phyloP scores from a whole-genome alignment of 2,113 vertebrate species.

The Tapirus terrestris region DNA sequence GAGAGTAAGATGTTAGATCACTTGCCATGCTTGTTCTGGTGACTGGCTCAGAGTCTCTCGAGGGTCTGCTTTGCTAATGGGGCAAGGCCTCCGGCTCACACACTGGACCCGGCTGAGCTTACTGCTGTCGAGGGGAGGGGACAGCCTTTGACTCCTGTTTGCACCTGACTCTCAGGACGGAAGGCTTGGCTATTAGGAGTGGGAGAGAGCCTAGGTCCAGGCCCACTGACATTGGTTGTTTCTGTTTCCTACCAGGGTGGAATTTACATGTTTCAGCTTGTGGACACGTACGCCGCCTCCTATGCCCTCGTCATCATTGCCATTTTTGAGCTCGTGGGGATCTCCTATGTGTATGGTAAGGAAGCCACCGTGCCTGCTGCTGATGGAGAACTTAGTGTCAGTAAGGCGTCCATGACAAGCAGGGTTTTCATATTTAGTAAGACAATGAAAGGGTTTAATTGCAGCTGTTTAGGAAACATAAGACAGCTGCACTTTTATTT shows the following conservation, averaged over 20 bases:
- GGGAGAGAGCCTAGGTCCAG: not conserved
- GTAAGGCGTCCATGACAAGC: not conserved
- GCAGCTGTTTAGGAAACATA: not conserved
- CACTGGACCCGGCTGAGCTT: not conserved
- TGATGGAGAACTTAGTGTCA: fast-evolving
- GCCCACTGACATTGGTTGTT: not conserved
- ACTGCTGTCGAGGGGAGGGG: too few relatives aligned
- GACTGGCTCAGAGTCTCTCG: not conserved
- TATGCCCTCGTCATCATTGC: constrained; percentile 95
- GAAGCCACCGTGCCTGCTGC: fast-evolving
- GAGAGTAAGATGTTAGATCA: not conserved
- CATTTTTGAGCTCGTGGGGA: constrained; percentile 93
- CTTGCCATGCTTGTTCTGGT: not conserved
- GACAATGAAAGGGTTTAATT: not conserved
- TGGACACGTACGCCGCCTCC: constrained; percentile 93
- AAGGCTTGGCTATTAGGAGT: not conserved
- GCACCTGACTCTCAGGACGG: not conserved
- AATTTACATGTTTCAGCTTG: constrained; percentile 95
- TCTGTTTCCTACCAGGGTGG: constrained; percentile 86
- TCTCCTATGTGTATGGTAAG: constrained; percentile 94
- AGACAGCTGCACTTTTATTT: not conserved
- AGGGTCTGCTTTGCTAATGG: not conserved
- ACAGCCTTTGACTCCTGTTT: not conserved
- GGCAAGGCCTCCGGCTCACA: not conserved
- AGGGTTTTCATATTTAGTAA: not conserved